Evolutionary conservation across 2,888 invertebrate species (phyloP), one percentile per base, ranked within the genome.

Genomic region (Acleris emargana): DNA sequence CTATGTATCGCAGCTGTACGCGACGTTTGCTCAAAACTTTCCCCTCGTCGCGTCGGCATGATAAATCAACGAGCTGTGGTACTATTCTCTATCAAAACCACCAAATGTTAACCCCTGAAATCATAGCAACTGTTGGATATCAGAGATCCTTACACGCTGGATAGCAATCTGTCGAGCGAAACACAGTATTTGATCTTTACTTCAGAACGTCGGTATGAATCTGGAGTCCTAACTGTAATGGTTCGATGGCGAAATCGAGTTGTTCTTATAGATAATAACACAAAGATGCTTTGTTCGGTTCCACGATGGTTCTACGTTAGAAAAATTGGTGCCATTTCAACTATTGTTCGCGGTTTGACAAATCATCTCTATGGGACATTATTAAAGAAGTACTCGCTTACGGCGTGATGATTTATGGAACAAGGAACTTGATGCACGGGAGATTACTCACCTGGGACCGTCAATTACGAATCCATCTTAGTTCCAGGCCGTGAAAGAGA

Each of bases 11-110:
- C 74, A 73, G 75, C 76, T 79, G 76, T 68, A 73, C 67, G 62
- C 71, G 75, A 73, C 74, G 68, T 68, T 62, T 67, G 60, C 64
- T 72, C 68, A 63, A 67, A 79, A 79, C 76, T 77, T 78, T 76
- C 67, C 69, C 71, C 73, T 76, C 76, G 77, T 79, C 75, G 71
- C 73, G 76, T 73, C 69, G 72, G 68, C 72, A 76, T 78, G 81
- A 83, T 81, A 82, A 82, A 83, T 81, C 73, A 78, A 71, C 73
- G 69, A 69, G 67, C 68, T 20, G 20, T 13, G 38, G 13, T 38
- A 13, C 38, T 38, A 38, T 38, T 38, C 38, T 38, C 38, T 38
- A 38, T 13, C 38, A 4, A 9, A 11, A 13, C 38, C 11, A 13
- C 13, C 13, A 38, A 13, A 13, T 38, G 38, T 38, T 38, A 4